Percentiles rank a stretch among this genome's conserved stretches.
phyloP scores from a whole-genome alignment of 92 coral and sea anemone species.

The Scolanthus callimorphus region DNA sequence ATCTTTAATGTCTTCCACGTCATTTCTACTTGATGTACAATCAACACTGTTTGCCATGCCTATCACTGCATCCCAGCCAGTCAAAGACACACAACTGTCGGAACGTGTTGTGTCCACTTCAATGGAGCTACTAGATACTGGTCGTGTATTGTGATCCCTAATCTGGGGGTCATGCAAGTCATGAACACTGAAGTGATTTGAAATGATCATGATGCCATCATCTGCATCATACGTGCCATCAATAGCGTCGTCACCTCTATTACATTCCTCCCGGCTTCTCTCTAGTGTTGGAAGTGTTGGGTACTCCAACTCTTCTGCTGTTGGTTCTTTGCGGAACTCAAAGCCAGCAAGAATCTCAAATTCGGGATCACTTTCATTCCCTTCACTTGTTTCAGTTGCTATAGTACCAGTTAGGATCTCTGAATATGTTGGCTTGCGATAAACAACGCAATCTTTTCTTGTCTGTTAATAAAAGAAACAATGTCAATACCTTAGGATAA shows the following conservation, averaged over 20 bases:
- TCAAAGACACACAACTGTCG: background rate
- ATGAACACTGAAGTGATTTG: conserved; percentile 45
- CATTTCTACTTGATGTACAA: background rate
- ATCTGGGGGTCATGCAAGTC: conserved; percentile 14
- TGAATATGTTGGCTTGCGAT: conserved; percentile 50
- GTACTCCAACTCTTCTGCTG: conserved; percentile 12
- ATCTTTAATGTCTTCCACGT: background rate
- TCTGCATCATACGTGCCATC: conserved; percentile 17
- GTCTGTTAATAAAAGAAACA: conserved; percentile 37
- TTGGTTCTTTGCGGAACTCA: conserved; percentile 48
- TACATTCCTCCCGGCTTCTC: too few species aligned
- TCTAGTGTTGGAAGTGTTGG: conserved; percentile 4
- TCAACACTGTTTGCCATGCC: background rate
- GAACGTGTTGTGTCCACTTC: too few species aligned
- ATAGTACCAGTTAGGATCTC: conserved; percentile 11
- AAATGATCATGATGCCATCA: conserved; percentile 80
- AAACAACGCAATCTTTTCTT: conserved; percentile 60
- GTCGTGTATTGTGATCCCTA: background rate
- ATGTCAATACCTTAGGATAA: too few species aligned
- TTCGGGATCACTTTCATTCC: conserved; percentile 77
- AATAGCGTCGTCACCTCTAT: background rate
- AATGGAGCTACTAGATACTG: background rate
- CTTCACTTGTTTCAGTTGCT: conserved; percentile 25
- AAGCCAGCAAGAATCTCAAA: conserved; percentile 81
- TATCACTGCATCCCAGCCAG: background rate